Evolutionary conservation across 1,140 invertebrate species (phyloP).

Genomic region (Eurosta solidaginis): DNA sequence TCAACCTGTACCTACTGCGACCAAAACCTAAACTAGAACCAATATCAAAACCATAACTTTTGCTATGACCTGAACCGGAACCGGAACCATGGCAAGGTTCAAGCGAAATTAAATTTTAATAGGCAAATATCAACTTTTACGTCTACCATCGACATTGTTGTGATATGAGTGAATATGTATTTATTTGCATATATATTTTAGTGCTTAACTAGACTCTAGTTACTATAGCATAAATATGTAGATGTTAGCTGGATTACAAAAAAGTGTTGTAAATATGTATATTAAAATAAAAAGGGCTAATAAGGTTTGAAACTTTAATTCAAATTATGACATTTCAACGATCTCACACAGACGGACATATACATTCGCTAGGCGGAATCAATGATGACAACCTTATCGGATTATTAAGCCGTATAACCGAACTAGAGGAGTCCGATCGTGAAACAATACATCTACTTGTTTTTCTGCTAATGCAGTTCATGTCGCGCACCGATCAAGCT

Average conservation of each 20-base stretch:
- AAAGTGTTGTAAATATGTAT: neutral
- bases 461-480: conserved; percentile 93
- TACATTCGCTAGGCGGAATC: conserved; percentile 73
- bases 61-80: too few relatives aligned
- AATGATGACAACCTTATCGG: conserved; percentile 73
- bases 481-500: conserved; percentile 75
- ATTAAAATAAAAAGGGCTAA: neutral
- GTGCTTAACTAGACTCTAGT: neutral
- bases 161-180: neutral
- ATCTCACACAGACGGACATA: conserved; percentile 71
- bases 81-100: too few relatives aligned
- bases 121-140: too few relatives aligned
- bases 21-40: too few relatives aligned
- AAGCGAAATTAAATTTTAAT: too few relatives aligned
- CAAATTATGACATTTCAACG: neutral
- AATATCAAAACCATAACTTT: too few relatives aligned
- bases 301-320: neutral
- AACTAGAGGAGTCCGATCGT: conserved; percentile 91
- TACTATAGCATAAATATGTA: neutral
- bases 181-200: neutral
- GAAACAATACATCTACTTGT: conserved; percentile 96
- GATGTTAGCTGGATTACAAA: neutral
- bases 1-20: too few relatives aligned
- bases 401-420: conserved; percentile 79
- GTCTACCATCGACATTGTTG: too few relatives aligned